Conservation (phyloP, 2,797 vertebrate species). For the Fistularia tabacaria region DNA sequence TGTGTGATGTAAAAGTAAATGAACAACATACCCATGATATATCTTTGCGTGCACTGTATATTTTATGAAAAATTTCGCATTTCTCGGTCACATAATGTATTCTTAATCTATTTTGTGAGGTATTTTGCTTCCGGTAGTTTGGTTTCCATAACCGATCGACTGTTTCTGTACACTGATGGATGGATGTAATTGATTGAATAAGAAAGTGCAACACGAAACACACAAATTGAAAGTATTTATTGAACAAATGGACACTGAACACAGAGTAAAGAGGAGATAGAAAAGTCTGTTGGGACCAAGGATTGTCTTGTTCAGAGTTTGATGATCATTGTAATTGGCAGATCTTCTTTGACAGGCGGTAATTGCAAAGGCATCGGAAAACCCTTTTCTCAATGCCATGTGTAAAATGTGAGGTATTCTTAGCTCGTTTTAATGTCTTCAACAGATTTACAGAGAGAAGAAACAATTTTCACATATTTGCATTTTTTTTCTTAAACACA, state of each 20-base stretch:
- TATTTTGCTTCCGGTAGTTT: too few species aligned
- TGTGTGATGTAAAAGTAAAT: too few species aligned
- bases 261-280: slow-evolving; percentile 66
- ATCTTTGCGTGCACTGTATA: too few species aligned
- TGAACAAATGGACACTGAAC: slow-evolving; percentile 78
- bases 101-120: too few species aligned
- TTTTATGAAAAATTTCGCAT: too few species aligned
- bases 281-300: slow-evolving; percentile 50
- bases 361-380: slow-evolving; percentile 47
- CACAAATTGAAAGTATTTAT: slow-evolving; percentile 88
- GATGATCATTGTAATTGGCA: slow-evolving; percentile 48
- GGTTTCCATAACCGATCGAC: too few species aligned
- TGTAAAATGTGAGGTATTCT: slow-evolving; percentile 78
- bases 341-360: slow-evolving; percentile 48
- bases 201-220: slow-evolving; percentile 42
- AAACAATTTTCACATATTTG: slow-evolving; percentile 75
- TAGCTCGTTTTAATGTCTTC: slow-evolving; percentile 69
- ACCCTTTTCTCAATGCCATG: slow-evolving; percentile 44
- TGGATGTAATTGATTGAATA: background rate
- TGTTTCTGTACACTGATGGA: background rate
- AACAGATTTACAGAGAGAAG: slow-evolving; percentile 69
- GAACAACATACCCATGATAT: too few species aligned
- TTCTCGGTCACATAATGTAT: too few species aligned
- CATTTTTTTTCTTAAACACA: slow-evolving; percentile 63
- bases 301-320: slow-evolving; percentile 47